Evolutionary conservation across 2,888 invertebrate genomes (phyloP), one percentile per base, ranked within the genome.

Genomic region (Hirtodrosophila trivittata): DNA sequence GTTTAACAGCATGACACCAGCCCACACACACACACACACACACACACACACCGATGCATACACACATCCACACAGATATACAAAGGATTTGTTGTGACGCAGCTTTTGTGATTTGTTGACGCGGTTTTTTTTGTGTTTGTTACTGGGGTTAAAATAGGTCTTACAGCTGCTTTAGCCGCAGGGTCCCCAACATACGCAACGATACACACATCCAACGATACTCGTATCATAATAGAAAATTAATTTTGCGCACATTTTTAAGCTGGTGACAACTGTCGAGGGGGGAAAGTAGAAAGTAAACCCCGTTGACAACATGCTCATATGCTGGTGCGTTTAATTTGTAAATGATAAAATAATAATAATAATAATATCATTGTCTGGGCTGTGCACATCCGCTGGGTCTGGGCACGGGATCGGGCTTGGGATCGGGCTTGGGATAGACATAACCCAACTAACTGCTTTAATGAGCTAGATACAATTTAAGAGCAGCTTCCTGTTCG

Each of bases 201-300:
- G 49, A 13, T 39, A 54, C 72, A 51, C 51, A 62, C 46, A 73
- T 43, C 54, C 55, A 59, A 51, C 7, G 28, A 7, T 28, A 28
- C 9, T 7, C 26, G 14, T 57, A 59, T 66, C 46, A 59, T 64
- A 82, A 75, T 65, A 80, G 64, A 81, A 86, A 86, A 86, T 82
- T 81, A 81, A 81, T 81, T 81, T 86, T 64, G 77, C 81, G 70
- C 64, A 66, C 66, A 64, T 60, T 80, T 64, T 73, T 84, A 77
- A 86, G 77, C 80, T 77, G 81, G 50, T 81, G 86, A 81, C 86
- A 80, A 86, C 84, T 83, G 84, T 69, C 86, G n/a, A n/a, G n/a
- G n/a, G 57, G 52, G 42, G 37, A 16, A 51, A 55, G 7, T 13
- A n/a, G n/a, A n/a, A n/a, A n/a, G n/a, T n/a, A n/a, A n/a, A n/a